Percentiles rank a stretch among this genome's conserved stretches.
These are phyloP conservation scores for Ramazzottius varieornatus DNA, from an alignment of 2,888 invertebrate species.

Conservation along the genomic window DNA sequence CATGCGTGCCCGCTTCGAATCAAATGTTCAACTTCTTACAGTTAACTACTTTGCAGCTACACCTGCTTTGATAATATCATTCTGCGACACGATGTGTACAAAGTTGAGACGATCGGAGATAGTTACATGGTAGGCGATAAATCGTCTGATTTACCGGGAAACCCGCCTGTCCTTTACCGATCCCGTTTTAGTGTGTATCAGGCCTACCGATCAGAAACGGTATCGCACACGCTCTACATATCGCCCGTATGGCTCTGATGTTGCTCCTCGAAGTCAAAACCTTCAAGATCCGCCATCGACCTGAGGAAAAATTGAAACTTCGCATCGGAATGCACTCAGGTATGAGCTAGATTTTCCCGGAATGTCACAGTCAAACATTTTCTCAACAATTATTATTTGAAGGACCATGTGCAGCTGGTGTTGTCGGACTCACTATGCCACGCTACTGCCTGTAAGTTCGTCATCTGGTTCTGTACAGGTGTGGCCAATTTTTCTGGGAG, in stretches of 20 bases:
- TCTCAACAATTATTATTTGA: too few relatives aligned
- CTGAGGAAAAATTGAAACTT: neutral
- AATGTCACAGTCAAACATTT: neutral
- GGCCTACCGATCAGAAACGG: neutral
- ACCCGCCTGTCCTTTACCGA: neutral
- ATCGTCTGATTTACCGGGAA: too few relatives aligned
- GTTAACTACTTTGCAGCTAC: neutral
- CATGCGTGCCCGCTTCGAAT: neutral
- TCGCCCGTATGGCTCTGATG: neutral
- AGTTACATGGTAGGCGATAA: neutral
- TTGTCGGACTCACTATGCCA: conserved; percentile 2
- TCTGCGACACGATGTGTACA: neutral
- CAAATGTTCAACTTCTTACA: neutral
- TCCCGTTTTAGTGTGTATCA: neutral
- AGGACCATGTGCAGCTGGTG: neutral
- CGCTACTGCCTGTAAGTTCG: conserved; percentile 1
- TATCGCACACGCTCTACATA: neutral
- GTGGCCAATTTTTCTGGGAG: neutral
- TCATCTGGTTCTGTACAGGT: neutral
- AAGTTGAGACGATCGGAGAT: neutral
- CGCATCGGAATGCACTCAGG: conserved; percentile 3
- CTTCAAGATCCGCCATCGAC: neutral
- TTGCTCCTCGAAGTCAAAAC: neutral
- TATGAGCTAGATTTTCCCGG: neutral
- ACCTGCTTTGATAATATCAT: neutral